Conservation (phyloP, 2,888 invertebrate genomes). For the Caenorhabditis sinica region DNA sequence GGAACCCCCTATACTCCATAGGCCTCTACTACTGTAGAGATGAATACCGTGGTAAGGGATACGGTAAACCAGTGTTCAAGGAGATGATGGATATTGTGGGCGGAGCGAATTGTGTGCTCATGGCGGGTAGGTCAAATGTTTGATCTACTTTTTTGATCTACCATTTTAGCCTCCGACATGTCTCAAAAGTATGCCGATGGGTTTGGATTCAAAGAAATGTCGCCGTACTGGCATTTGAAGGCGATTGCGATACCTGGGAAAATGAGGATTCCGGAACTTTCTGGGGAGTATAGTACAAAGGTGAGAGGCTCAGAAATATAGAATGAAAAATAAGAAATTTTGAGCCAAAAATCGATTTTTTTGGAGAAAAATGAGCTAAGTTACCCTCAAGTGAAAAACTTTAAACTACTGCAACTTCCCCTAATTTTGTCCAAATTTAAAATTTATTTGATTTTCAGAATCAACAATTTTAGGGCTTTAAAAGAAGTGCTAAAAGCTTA, state of each 20-base stretch:
- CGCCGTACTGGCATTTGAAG: background rate
- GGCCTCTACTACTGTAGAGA: slow-evolving; percentile 40
- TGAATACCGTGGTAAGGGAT: slow-evolving; percentile 39
- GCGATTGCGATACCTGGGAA: background rate
- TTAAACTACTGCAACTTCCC: too few species aligned
- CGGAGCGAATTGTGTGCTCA: slow-evolving; percentile 33
- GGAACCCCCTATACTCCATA: slow-evolving; percentile 27
- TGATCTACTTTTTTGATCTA: background rate
- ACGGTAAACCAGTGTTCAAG: slow-evolving; percentile 28
- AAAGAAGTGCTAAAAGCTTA: too few species aligned
- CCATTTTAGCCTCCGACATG: slow-evolving; percentile 14
- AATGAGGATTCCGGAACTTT: background rate
- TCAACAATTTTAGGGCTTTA: too few species aligned
- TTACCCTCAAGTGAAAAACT: too few species aligned
- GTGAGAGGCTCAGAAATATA: too few species aligned
- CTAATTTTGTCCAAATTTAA: too few species aligned
- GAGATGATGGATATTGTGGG: slow-evolving; percentile 45
- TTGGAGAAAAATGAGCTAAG: too few species aligned
- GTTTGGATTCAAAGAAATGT: slow-evolving; percentile 18
- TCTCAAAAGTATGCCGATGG: slow-evolving; percentile 10
- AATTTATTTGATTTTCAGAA: too few species aligned
- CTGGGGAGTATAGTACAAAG: background rate
- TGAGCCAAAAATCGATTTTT: too few species aligned
- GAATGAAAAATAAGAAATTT: too few species aligned
- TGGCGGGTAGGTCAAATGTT: slow-evolving; percentile 4